phyloP scores from a whole-genome alignment of 2,888 invertebrate species.

The Priocnemis perturbator region DNA sequence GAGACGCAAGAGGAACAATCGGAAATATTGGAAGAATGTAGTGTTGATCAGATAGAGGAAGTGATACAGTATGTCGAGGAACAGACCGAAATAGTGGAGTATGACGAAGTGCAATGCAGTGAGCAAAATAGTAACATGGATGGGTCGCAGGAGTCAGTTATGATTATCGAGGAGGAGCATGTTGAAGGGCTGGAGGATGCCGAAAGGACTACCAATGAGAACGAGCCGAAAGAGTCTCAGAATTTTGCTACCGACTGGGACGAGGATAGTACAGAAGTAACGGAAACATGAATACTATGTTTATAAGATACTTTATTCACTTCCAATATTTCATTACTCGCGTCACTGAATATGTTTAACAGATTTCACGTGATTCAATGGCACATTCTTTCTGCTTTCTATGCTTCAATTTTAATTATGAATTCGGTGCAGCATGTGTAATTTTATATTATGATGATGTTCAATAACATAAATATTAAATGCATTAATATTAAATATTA shows the following conservation, averaged over 20 bases:
- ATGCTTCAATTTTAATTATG: conserved; percentile 4
- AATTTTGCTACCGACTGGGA: conserved; percentile 65
- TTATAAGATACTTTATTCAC: conserved; percentile 21
- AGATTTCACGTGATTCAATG: neutral
- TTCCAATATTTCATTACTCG: conserved; percentile 18
- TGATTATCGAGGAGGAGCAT: conserved; percentile 70
- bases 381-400: conserved; percentile 5
- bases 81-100: conserved; percentile 73
- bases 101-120: conserved; percentile 62
- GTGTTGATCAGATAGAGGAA: conserved; percentile 64
- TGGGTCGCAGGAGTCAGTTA: conserved; percentile 61
- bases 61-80: conserved; percentile 73
- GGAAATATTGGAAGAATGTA: conserved; percentile 53
- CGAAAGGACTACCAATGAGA: conserved; percentile 29
- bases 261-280: conserved; percentile 56
- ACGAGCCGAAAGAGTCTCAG: conserved; percentile 38
- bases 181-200: conserved; percentile 56
- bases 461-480: neutral
- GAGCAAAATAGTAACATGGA: conserved; percentile 49
- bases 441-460: conserved; percentile 1
- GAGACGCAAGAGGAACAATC: conserved; percentile 58
- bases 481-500: neutral
- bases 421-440: conserved; percentile 5
- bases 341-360: conserved; percentile 8
- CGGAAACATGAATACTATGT: conserved; percentile 44